A percentile compares a stretch with the other conserved stretches of the same genome.
phyloP scores from a whole-genome alignment of 1,140 invertebrate genomes.

The Parasteatoda tepidariorum region DNA sequence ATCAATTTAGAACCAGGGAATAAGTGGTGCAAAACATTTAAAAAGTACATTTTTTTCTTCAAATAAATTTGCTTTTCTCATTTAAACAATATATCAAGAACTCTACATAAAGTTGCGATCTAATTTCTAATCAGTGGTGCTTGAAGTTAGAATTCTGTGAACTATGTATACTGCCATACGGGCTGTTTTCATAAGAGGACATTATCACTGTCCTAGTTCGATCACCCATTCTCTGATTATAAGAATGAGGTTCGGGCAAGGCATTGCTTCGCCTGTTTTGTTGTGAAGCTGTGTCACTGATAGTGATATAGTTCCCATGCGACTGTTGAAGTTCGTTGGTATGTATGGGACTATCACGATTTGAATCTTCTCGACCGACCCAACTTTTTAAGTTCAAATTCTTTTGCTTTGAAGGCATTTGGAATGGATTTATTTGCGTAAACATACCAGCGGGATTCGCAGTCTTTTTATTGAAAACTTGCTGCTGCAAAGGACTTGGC shows the following conservation, averaged over 20 bases:
- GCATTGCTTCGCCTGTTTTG: neutral
- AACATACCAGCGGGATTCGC: slow-evolving; percentile 40
- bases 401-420: slow-evolving; percentile 9
- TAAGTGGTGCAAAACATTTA: too few relatives aligned
- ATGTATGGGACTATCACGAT: neutral
- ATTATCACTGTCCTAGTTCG: neutral
- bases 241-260: neutral
- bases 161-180: neutral
- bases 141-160: neutral
- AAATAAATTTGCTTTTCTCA: too few relatives aligned
- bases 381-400: neutral
- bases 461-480: neutral
- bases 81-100: too few relatives aligned
- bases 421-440: slow-evolving; percentile 53
- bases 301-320: neutral
- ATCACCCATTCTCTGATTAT: neutral
- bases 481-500: neutral
- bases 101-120: too few relatives aligned
- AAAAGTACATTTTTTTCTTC: too few relatives aligned
- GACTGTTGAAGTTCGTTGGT: neutral
- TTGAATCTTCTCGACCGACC: neutral
- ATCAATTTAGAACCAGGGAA: too few relatives aligned
- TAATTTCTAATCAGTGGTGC: too few relatives aligned
- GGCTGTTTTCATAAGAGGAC: neutral
- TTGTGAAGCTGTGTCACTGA: neutral